These are phyloP conservation scores for Opisthocomus hoazin DNA, from an alignment of 2,113 vertebrate genomes.

Conservation along the genomic window DNA sequence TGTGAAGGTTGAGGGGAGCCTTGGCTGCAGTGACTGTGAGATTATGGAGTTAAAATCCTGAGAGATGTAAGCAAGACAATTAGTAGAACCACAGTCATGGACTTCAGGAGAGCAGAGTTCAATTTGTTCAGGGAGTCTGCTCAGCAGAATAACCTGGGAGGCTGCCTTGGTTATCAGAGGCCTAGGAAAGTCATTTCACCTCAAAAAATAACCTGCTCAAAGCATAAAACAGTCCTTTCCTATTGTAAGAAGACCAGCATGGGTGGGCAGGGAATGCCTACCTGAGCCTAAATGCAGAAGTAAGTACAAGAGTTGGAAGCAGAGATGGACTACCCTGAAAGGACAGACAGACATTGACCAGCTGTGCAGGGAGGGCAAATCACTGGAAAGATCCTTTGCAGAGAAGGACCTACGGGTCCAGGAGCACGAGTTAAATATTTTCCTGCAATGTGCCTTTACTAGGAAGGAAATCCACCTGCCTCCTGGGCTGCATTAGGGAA, in stretches of 20 bases:
- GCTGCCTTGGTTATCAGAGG: neutral
- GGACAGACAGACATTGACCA: neutral
- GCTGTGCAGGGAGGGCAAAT: neutral
- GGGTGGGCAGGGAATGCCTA: neutral
- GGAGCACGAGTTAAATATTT: neutral
- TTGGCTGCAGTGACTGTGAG: neutral
- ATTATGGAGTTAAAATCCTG: neutral
- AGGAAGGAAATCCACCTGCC: neutral
- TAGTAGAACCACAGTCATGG: neutral
- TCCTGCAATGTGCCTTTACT: neutral
- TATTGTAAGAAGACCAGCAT: neutral
- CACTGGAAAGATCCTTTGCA: neutral
- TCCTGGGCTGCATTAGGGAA: neutral
- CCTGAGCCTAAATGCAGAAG: neutral
- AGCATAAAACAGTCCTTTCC: neutral
- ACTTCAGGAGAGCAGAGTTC: neutral
- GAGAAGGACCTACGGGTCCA: neutral
- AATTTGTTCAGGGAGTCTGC: neutral
- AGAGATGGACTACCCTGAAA: neutral
- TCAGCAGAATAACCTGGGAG: neutral
- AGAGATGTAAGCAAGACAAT: neutral
- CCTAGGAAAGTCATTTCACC: neutral
- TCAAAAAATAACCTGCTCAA: neutral
- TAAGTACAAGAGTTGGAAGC: neutral
- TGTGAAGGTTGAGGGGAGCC: neutral